These are phyloP conservation scores for Delphinus delphis DNA, from an alignment of 2,113 vertebrate genomes.

Conservation along the genomic window DNA sequence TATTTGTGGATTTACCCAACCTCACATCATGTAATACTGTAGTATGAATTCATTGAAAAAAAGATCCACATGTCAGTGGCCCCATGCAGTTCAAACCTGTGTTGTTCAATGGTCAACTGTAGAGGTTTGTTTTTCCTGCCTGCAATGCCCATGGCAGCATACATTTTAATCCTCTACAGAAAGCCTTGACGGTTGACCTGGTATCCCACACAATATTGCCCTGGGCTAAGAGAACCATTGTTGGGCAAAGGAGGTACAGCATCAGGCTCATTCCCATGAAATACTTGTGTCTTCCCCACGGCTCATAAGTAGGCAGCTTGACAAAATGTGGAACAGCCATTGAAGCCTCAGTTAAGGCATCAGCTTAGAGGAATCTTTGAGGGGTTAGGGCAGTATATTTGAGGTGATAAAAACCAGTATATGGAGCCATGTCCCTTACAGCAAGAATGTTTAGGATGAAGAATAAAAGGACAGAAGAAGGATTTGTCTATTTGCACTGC, in stretches of 20 bases:
- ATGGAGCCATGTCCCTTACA: neutral
- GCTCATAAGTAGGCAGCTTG: neutral
- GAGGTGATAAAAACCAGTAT: neutral
- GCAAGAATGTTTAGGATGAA: neutral
- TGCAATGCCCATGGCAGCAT: neutral
- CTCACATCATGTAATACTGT: neutral
- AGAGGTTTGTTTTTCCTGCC: neutral
- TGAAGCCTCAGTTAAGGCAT: neutral
- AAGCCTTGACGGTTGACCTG: neutral
- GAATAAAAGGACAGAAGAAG: neutral
- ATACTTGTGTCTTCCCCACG: neutral
- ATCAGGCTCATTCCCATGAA: neutral
- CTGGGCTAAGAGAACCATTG: neutral
- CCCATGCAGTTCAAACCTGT: too few relatives aligned
- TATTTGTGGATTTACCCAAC: neutral
- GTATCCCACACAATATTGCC: neutral
- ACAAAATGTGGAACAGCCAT: neutral
- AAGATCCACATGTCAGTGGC: too few relatives aligned
- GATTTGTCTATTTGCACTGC: neutral
- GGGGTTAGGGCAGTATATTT: neutral
- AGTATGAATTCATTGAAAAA: neutral
- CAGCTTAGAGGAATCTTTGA: neutral
- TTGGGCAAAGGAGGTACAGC: neutral
- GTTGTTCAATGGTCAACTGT: too few relatives aligned
- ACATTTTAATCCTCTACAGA: neutral